These are phyloP conservation scores for Octodonta nipae DNA, from an alignment of 2,888 invertebrate genomes.

Conservation along the genomic window DNA sequence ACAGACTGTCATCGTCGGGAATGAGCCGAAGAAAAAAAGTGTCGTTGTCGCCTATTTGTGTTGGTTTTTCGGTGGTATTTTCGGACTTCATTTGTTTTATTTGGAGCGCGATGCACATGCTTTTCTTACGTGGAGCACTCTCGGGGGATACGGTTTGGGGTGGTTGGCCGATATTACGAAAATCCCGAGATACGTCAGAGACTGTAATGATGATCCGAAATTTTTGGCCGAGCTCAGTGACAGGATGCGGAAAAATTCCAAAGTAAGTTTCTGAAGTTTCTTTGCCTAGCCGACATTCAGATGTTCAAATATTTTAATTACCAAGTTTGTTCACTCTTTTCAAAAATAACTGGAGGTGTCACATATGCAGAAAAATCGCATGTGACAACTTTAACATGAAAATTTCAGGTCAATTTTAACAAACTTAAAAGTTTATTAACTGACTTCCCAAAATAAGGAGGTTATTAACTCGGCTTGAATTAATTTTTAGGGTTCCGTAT, in stretches of 20 bases:
- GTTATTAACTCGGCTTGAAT: too few species aligned
- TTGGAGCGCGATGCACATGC: conserved; percentile 78
- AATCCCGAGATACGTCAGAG: conserved; percentile 73
- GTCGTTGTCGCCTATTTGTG: conserved; percentile 60
- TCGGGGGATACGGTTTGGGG: conserved; percentile 77
- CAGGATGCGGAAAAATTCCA: conserved; percentile 47
- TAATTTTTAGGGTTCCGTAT: too few species aligned
- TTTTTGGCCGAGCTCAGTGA: conserved; percentile 50
- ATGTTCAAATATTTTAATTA: too few species aligned
- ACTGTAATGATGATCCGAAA: conserved; percentile 61
- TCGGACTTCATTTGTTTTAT: conserved; percentile 86
- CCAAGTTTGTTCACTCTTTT: too few species aligned
- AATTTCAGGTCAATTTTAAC: too few species aligned
- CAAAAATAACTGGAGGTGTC: too few species aligned
- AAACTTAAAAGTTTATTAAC: too few species aligned
- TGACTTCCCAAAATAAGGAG: too few species aligned
- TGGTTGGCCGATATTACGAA: conserved; percentile 76
- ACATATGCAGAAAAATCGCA: too few species aligned
- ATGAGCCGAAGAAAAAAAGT: conserved; percentile 39
- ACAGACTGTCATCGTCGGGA: not conserved
- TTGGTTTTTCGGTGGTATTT: conserved; percentile 79
- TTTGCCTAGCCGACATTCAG: too few species aligned
- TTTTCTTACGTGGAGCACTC: conserved; percentile 76
- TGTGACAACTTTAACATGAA: too few species aligned
- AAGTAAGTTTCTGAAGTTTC: conserved; percentile 39